These are phyloP conservation scores for Sinocyclocheilus anophthalmus DNA, from an alignment of 2,113 vertebrate species.

Conservation along the genomic window DNA sequence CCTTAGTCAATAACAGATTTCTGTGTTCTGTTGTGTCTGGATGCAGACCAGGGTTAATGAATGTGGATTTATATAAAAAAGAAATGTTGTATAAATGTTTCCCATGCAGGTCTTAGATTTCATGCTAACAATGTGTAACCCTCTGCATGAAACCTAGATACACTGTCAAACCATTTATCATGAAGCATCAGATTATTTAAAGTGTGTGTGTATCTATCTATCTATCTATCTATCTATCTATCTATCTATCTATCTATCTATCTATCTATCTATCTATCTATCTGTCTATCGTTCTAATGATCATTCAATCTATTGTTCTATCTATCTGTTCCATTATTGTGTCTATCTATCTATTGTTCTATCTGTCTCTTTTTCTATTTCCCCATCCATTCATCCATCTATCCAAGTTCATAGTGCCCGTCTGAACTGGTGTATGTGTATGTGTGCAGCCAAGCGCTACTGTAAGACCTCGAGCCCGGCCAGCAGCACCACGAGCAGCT, in stretches of 20 bases:
- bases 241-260: neutral
- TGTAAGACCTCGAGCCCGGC: constrained; percentile 95
- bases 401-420: neutral
- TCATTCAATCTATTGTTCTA: neutral
- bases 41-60: neutral
- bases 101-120: constrained; percentile 33
- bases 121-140: constrained; percentile 37
- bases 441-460: constrained; percentile 87
- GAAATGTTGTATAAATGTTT: constrained; percentile 25
- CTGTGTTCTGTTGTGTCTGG: neutral
- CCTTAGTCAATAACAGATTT: neutral
- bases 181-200: constrained; percentile 57
- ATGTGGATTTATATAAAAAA: constrained; percentile 13
- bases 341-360: constrained; percentile 15
- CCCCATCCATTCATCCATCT: neutral
- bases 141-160: constrained; percentile 47
- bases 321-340: constrained; percentile 2
- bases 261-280: neutral
- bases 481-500: constrained; percentile 97
- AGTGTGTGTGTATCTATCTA: constrained; percentile 43
- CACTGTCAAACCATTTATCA: constrained; percentile 44
- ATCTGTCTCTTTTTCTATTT: neutral
- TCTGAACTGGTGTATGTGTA: constrained; percentile 26
- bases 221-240: neutral
- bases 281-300: no score